Percentiles rank a stretch among this genome's conserved stretches.
phyloP scores from a whole-genome alignment of 2,888 invertebrate genomes.

The Odontomyia ornata region DNA sequence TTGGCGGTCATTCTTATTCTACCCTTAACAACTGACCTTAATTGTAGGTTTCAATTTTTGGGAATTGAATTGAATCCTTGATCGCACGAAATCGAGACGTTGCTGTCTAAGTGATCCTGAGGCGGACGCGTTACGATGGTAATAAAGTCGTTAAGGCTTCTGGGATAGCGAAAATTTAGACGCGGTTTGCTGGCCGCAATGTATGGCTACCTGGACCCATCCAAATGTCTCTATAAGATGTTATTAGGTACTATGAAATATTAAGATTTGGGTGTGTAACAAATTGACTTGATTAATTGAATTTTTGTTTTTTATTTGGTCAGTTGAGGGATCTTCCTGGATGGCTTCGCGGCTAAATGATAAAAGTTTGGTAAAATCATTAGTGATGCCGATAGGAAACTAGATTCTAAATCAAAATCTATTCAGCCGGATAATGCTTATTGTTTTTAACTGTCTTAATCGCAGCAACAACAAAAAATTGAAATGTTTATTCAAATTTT shows the following conservation, averaged over 20 bases:
- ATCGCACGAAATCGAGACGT: conserved; percentile 1
- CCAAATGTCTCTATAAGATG: too few relatives aligned
- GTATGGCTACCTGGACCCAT: background rate
- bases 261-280: conserved; percentile 22
- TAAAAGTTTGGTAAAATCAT: background rate
- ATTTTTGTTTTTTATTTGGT: background rate
- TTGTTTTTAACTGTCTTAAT: too few relatives aligned
- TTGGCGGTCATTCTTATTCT: conserved; percentile 14
- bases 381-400: background rate
- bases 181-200: too few relatives aligned
- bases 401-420: too few relatives aligned
- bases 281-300: conserved; percentile 37
- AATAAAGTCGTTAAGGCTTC: conserved; percentile 27
- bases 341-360: background rate
- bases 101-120: background rate
- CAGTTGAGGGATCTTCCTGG: background rate
- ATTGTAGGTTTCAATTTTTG: conserved; percentile 41
- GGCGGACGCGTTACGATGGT: background rate
- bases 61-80: conserved; percentile 44
- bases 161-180: background rate
- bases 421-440: too few relatives aligned
- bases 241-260: background rate
- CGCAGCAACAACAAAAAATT: too few relatives aligned
- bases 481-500: too few relatives aligned
- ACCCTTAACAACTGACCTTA: conserved; percentile 35